Evolutionary conservation across 2,888 invertebrate genomes (phyloP).

Genomic region (Tigriopus californicus): DNA sequence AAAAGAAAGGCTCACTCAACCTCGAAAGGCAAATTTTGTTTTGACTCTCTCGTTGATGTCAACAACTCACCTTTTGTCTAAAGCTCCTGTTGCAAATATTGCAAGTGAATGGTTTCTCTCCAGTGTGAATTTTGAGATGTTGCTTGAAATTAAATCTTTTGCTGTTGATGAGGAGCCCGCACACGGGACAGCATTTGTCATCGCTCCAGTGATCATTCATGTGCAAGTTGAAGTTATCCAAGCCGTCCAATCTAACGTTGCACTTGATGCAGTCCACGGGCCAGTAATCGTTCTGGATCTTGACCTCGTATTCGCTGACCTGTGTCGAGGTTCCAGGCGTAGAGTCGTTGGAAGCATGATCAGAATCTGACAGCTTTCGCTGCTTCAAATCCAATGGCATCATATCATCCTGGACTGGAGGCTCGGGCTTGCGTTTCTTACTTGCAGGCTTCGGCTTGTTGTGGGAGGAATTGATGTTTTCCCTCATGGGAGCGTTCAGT

Average conservation of each 20-base stretch:
- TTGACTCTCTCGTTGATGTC: too few species aligned
- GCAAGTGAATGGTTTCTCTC: constrained; percentile 15
- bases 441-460: neutral
- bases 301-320: constrained; percentile 9
- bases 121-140: constrained; percentile 15
- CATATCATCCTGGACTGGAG: neutral
- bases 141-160: constrained; percentile 16
- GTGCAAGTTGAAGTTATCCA: constrained; percentile 14
- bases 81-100: constrained; percentile 11
- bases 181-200: constrained; percentile 15
- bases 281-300: constrained; percentile 14
- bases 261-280: constrained; percentile 16
- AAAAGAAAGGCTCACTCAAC: too few species aligned
- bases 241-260: neutral
- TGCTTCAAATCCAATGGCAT: neutral
- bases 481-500: neutral
- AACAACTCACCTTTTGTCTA: constrained; percentile 10
- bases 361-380: too few species aligned
- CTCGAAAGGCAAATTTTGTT: too few species aligned
- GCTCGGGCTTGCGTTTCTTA: neutral
- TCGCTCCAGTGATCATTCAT: constrained; percentile 16
- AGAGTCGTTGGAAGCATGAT: neutral
- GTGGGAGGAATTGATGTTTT: neutral
- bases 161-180: constrained; percentile 12
- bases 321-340: neutral